These are phyloP conservation scores for Pangasianodon gigas DNA, from an alignment of 2,113 vertebrate genomes.

Conservation along the genomic window DNA sequence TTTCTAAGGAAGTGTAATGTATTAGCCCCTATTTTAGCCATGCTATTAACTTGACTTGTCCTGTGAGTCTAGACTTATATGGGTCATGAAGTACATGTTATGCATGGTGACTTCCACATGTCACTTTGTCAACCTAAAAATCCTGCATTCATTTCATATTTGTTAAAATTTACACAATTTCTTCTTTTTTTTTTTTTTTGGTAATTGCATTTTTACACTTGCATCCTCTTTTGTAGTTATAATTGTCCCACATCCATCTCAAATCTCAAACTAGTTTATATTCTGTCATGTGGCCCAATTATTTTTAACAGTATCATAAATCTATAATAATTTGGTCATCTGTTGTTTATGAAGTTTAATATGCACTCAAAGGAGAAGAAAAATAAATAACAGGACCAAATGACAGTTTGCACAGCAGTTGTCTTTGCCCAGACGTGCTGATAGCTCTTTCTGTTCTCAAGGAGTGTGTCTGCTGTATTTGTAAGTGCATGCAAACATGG, in stretches of 20 bases:
- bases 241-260: neutral
- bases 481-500: neutral
- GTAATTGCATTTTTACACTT: neutral
- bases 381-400: neutral
- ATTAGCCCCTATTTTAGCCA: neutral
- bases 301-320: neutral
- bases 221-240: neutral
- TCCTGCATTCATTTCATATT: neutral
- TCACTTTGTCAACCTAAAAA: neutral
- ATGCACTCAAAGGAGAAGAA: neutral
- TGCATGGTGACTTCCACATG: neutral
- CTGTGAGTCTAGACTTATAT: neutral
- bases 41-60: neutral
- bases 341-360: neutral
- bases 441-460: slow-evolving; percentile 1
- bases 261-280: neutral
- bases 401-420: neutral
- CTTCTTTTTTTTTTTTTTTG: neutral
- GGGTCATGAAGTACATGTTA: neutral
- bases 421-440: slow-evolving; percentile 21
- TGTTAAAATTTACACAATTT: neutral
- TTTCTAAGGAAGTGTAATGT: neutral
- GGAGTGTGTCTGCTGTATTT: neutral
- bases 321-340: neutral
- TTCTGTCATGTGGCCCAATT: neutral